Base-by-base conservation (phyloP, 2,888 invertebrate genomes). In the Epinotia brunnichana region DNA sequence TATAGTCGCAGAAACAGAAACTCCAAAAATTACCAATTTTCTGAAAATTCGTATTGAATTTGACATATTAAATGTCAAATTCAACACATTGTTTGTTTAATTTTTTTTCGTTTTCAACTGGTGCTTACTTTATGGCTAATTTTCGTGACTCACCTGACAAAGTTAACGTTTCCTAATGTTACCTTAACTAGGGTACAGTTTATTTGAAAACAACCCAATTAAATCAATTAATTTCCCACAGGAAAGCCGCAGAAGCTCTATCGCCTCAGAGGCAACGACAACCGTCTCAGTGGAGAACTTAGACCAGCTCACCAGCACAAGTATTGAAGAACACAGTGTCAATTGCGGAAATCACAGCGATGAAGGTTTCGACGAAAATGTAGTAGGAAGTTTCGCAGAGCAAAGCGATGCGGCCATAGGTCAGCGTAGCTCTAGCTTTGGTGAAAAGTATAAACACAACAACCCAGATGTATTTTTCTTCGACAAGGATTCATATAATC, bases 171-270 rank as follows among this genome's bases (percentile, higher is more conserved):
- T n/a, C n/a, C n/a, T n/a, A n/a, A n/a, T n/a, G n/a, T n/a, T n/a
- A n/a, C n/a, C n/a, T n/a, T n/a, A n/a, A n/a, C n/a, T n/a, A n/a
- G n/a, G n/a, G n/a, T n/a, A n/a, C n/a, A n/a, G n/a, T n/a, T n/a
- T n/a, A n/a, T n/a, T n/a, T n/a, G n/a, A n/a, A n/a, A n/a, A n/a
- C n/a, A n/a, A n/a, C n/a, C n/a, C n/a, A n/a, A n/a, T n/a, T n/a
- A n/a, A n/a, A n/a, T n/a, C n/a, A n/a, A n/a, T n/a, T n/a, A n/a
- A 11, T 67, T 57, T 44, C 19, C 71, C 74, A n/a, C 78, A 82
- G 82, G 74, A 35, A 15, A 51, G 39, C 15, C 54, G 61, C 35
- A 75, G 67, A 29, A 41, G 53, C 29, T 72, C 71, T 7, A 15
- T 67, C 54, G 29, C 15, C 44, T 72, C 71, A n/a, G 48, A 48